Percentiles rank a stretch among this genome's conserved stretches.
Evolutionary conservation across 2,888 invertebrate species (phyloP).

Genomic region (Rhagium mordax): DNA sequence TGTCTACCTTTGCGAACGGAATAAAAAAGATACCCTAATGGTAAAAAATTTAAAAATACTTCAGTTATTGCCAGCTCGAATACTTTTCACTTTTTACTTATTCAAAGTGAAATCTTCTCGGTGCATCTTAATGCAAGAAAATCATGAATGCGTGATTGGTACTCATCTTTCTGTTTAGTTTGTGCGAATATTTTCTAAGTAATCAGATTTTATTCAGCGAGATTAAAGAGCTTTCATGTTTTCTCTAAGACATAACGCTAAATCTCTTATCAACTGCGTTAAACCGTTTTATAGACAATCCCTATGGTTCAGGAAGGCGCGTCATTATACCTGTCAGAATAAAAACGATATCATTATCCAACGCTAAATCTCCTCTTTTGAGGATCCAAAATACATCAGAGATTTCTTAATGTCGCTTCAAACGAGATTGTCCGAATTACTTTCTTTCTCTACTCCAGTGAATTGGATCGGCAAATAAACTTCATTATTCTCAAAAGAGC

Average conservation of each 20-base stretch:
- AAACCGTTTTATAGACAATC: conserved; percentile 8
- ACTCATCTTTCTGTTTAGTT: too few species aligned
- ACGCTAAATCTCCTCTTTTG: conserved; percentile 18
- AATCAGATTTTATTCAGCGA: too few species aligned
- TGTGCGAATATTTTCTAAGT: too few species aligned
- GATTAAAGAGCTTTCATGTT: too few species aligned
- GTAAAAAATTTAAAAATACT: too few species aligned
- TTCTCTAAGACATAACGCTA: not conserved
- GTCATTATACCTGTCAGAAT: conserved; percentile 35
- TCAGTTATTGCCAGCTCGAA: too few species aligned
- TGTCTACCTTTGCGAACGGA: too few species aligned
- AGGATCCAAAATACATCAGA: conserved; percentile 34
- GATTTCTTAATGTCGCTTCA: conserved; percentile 32
- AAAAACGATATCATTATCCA: conserved; percentile 40
- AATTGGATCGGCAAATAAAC: conserved; percentile 40
- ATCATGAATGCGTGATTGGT: too few species aligned
- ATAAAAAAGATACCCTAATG: too few species aligned
- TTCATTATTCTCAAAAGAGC: conserved; percentile 35
- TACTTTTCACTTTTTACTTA: too few species aligned
- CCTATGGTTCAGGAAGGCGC: conserved; percentile 18
- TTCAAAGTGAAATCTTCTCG: too few species aligned
- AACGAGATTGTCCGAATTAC: conserved; percentile 31
- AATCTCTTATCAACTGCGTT: not conserved
- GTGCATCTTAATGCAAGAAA: too few species aligned
- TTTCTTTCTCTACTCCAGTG: conserved; percentile 21